Evolutionary conservation across 2,113 vertebrate genomes (phyloP).

Genomic region (Platichthys stellatus): DNA sequence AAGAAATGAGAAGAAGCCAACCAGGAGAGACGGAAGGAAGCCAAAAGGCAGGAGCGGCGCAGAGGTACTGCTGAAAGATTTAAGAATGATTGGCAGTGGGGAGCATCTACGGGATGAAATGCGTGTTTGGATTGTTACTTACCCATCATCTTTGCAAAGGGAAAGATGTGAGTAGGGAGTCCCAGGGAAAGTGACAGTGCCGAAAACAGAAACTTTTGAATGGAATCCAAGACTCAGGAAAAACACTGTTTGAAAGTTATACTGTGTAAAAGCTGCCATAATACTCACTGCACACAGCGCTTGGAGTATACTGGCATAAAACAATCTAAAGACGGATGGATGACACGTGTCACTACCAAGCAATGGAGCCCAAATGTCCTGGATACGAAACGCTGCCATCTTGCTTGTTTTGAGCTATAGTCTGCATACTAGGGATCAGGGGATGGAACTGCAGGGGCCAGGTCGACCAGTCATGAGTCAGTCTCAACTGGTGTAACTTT

Average conservation of each 20-base stretch:
- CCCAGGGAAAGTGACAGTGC: background rate
- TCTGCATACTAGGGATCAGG: too few relatives aligned
- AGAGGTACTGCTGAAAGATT: constrained; percentile 28
- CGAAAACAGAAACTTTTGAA: constrained; percentile 41
- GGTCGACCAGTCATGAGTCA: too few relatives aligned
- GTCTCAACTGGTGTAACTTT: too few relatives aligned
- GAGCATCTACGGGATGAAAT: background rate
- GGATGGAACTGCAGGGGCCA: too few relatives aligned
- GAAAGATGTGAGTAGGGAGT: constrained; percentile 10
- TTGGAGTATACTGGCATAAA: background rate
- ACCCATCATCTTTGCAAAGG: background rate
- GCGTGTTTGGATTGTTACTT: constrained; percentile 6
- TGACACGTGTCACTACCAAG: too few relatives aligned
- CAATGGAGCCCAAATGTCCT: too few relatives aligned
- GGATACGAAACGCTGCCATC: too few relatives aligned
- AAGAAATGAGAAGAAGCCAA: constrained; percentile 27
- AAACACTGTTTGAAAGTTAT: constrained; percentile 20
- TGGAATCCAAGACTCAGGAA: background rate
- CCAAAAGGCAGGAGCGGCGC: constrained; percentile 4
- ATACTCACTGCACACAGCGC: background rate
- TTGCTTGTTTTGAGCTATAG: too few relatives aligned
- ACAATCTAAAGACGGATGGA: background rate
- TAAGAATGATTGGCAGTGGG: constrained; percentile 14
- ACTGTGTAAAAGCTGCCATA: constrained; percentile 4
- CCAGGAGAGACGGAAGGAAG: background rate